Conservation (phyloP, 2,113 vertebrate genomes). For the Microcebus ravelobensis region DNA sequence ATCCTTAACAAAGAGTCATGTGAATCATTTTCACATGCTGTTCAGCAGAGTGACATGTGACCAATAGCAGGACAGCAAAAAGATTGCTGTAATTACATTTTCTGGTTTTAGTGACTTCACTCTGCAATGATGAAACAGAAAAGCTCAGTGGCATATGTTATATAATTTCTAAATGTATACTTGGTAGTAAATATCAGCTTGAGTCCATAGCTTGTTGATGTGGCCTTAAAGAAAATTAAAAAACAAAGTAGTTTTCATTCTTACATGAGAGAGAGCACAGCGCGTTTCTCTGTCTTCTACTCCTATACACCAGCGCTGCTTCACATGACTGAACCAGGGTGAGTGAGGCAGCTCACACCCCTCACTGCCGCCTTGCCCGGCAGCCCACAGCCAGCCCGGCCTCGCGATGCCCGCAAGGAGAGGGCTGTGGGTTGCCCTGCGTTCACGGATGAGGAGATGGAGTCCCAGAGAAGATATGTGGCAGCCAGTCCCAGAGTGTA, state of each 20-base stretch:
- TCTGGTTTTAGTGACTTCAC: slow-evolving; percentile 30
- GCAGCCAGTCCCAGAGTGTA: background rate
- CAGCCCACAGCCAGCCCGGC: background rate
- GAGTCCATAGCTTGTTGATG: background rate
- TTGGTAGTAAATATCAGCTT: slow-evolving; percentile 32
- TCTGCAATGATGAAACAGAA: background rate
- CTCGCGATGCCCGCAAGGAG: background rate
- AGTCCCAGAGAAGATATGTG: background rate
- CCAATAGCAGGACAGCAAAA: background rate
- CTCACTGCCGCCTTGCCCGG: no score
- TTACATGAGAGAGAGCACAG: background rate
- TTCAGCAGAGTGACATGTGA: background rate
- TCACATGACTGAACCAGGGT: background rate
- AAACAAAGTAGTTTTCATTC: background rate
- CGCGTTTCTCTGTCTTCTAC: background rate
- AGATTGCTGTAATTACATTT: background rate
- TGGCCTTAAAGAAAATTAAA: background rate
- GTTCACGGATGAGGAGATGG: background rate
- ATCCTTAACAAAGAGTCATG: background rate
- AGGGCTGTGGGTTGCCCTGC: background rate
- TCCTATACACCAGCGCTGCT: background rate
- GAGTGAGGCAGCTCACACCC: background rate
- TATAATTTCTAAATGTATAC: background rate
- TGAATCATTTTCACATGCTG: background rate
- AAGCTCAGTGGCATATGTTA: background rate